These are phyloP conservation scores for Lycophotia porphyrea DNA, from an alignment of 2,888 invertebrate genomes.

Conservation along the genomic window DNA sequence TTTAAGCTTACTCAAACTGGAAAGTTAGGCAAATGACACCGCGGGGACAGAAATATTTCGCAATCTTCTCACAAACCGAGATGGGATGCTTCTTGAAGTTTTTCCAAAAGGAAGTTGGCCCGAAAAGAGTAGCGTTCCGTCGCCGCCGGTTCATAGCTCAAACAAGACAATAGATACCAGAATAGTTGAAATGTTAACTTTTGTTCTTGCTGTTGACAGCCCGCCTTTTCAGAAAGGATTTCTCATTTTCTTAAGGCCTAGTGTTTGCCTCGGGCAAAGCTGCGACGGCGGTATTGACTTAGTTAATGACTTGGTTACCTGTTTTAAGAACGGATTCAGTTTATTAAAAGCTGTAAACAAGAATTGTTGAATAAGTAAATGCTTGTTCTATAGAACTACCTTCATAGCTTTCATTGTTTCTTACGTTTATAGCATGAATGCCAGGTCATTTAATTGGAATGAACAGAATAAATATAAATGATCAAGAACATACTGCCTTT, in stretches of 20 bases:
- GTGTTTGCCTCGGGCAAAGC: constrained; percentile 47
- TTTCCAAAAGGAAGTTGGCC: constrained; percentile 80
- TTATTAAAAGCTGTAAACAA: constrained; percentile 36
- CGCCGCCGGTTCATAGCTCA: constrained; percentile 69
- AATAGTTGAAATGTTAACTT: constrained; percentile 79
- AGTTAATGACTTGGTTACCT: constrained; percentile 52
- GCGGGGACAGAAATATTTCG: constrained; percentile 85
- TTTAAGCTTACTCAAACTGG: constrained; percentile 87
- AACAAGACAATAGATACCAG: constrained; percentile 79
- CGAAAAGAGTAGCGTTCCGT: constrained; percentile 73
- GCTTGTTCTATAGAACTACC: neutral
- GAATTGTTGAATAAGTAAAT: constrained; percentile 35
- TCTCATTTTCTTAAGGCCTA: constrained; percentile 65
- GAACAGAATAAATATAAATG: neutral
- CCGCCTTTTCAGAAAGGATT: constrained; percentile 62
- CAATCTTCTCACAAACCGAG: constrained; percentile 82
- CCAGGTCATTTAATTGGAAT: neutral
- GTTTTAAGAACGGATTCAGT: constrained; percentile 40
- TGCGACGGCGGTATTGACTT: constrained; percentile 42
- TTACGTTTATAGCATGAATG: neutral
- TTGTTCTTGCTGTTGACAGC: constrained; percentile 74
- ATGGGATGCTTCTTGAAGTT: constrained; percentile 81
- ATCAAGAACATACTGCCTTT: neutral
- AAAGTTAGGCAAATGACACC: constrained; percentile 88
- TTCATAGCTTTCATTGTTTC: neutral